These are phyloP conservation scores for Cephus pulcher DNA, from an alignment of 2,888 invertebrate genomes.

Conservation along the genomic window DNA sequence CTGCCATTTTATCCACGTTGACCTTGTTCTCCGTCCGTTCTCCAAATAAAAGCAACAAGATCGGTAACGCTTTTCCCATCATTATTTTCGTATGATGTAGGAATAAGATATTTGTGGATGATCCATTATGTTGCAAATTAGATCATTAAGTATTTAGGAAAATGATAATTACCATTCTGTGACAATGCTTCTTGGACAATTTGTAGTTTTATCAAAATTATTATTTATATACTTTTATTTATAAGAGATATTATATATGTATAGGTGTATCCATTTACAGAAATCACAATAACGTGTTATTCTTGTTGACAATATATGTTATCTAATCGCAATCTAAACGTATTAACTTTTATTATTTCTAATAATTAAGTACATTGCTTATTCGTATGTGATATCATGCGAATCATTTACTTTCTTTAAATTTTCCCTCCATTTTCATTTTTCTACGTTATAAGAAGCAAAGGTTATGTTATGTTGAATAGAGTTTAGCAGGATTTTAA, in stretches of 20 bases:
- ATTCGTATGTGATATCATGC: background rate
- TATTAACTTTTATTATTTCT: background rate
- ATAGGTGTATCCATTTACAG: background rate
- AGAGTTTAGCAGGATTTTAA: background rate
- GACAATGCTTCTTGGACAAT: background rate
- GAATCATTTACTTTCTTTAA: background rate
- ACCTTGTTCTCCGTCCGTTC: conserved; percentile 54
- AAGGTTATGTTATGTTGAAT: background rate
- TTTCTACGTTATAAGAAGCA: background rate
- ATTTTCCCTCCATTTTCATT: background rate
- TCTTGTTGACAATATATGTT: background rate
- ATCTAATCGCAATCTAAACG: background rate
- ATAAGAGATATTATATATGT: background rate
- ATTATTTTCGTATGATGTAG: background rate
- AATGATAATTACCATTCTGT: conserved; percentile 16
- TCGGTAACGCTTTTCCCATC: conserved; percentile 13
- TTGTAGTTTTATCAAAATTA: background rate
- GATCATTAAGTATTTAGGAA: background rate
- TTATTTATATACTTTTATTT: background rate
- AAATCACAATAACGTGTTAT: background rate
- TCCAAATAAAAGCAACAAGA: conserved; percentile 50
- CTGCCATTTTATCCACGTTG: conserved; percentile 50
- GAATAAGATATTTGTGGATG: background rate
- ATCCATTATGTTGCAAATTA: background rate
- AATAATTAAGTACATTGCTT: background rate